Evolutionary conservation across 2,888 invertebrate genomes (phyloP), one percentile per base, ranked within the genome.

Genomic region (Drosophila percnosoma): DNA sequence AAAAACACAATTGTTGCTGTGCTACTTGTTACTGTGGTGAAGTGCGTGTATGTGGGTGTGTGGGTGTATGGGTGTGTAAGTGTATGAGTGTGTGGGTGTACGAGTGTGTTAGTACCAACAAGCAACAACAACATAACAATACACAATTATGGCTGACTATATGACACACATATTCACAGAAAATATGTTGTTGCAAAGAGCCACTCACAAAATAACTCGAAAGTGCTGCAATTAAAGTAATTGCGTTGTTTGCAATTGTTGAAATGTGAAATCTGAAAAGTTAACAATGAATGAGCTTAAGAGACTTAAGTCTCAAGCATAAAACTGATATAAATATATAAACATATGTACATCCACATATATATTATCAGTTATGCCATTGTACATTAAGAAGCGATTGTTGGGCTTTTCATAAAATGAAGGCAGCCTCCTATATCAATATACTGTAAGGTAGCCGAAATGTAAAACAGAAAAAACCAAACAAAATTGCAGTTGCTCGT

Each of bases 81-180:
- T 18, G 10, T n/a, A 31, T 49, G 38, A 6, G 29, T 18, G 24
- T 24, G 24, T 36, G 53, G 36, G n/a, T 18, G 10, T 27, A 36
- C 36, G 49, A 15, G 38, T 33, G 33, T 21, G 29, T 13, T 61
- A 62, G 54, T 58, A 57, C 18, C 61, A 60, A 42, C 61, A 60
- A 49, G 48, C 15, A 38, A 45, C 68, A 68, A 33, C 42, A 68
- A 27, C n/a, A 55, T 38, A 54, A 54, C 27, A 55, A 38, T 38
- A 27, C n/a, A 27, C 27, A 65, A 65, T 65, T 54, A 70, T 60
- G 66, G 66, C 77, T 69, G 62, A 58, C 70, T 24, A 45, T 66
- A 40, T 80, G 77, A 75, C 76, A 80, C 45, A 75, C 57, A 77
- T 61, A 27, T 54, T 7, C 27, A 54, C 27, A 27, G 11, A 18